Evolutionary conservation across 2,113 vertebrate genomes (phyloP).

Genomic region (Romanogobio albipinnatus): DNA sequence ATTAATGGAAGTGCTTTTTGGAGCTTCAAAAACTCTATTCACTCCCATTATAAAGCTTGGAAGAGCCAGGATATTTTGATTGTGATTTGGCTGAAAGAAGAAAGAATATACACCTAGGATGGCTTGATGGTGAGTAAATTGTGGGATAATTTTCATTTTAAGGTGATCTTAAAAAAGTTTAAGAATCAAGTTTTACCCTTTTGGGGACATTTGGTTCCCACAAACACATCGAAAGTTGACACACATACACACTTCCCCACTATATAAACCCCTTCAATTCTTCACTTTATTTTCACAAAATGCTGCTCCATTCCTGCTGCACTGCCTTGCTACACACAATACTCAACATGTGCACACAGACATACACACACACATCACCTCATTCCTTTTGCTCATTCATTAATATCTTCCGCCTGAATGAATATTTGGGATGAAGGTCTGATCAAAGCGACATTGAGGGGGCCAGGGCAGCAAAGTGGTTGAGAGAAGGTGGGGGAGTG

Average conservation of each 20-base stretch:
- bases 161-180: background rate
- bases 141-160: background rate
- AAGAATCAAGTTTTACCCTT: background rate
- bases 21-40: too few species aligned
- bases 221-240: background rate
- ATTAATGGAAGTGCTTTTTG: too few species aligned
- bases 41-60: too few species aligned
- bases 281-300: background rate
- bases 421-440: conserved; percentile 70
- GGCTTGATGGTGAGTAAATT: too few species aligned
- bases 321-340: background rate
- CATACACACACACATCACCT: conserved; percentile 30
- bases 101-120: too few species aligned
- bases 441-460: conserved; percentile 70
- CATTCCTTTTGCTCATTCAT: conserved; percentile 60
- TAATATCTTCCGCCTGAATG: conserved; percentile 75
- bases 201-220: background rate
- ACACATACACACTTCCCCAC: background rate
- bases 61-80: too few species aligned
- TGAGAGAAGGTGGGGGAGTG: conserved; percentile 55
- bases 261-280: background rate
- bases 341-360: background rate
- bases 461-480: conserved; percentile 55
- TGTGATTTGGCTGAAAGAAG: too few species aligned
- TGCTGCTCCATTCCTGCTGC: background rate